These are phyloP conservation scores for Parnassius apollo DNA, from an alignment of 2,888 invertebrate genomes.

Conservation along the genomic window DNA sequence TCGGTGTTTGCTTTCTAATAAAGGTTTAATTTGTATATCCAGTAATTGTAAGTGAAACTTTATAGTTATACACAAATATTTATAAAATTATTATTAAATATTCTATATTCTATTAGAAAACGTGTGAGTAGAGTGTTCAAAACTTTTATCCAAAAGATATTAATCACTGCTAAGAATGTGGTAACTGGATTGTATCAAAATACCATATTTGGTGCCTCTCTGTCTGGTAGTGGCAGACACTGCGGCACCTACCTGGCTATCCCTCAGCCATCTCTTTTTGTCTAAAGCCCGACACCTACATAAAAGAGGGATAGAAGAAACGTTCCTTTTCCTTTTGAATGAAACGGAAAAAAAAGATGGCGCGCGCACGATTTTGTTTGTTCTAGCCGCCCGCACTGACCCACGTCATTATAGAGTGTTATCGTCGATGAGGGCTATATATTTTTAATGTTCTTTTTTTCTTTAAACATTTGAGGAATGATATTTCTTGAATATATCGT, in stretches of 20 bases:
- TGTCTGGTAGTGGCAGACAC: conserved; percentile 72
- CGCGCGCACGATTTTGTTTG: conserved; percentile 67
- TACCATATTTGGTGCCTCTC: conserved; percentile 63
- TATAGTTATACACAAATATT: too few species aligned
- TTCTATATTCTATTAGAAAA: background rate
- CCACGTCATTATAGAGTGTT: conserved; percentile 79
- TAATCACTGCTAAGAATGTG: conserved; percentile 31
- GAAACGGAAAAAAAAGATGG: conserved; percentile 55
- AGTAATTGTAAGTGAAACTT: too few species aligned
- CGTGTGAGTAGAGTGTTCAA: background rate
- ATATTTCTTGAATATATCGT: conserved; percentile 74
- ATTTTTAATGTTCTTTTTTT: conserved; percentile 67
- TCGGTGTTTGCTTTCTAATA: too few species aligned
- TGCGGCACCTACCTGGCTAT: conserved; percentile 73
- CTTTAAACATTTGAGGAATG: conserved; percentile 71
- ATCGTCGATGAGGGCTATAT: conserved; percentile 72
- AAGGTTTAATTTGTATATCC: too few species aligned
- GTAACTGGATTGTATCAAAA: conserved; percentile 37
- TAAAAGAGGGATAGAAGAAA: conserved; percentile 36
- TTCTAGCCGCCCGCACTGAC: conserved; percentile 77
- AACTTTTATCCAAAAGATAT: conserved; percentile 22
- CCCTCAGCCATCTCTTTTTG: conserved; percentile 50
- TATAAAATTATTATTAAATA: too few species aligned
- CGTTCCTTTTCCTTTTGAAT: conserved; percentile 47
- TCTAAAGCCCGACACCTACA: conserved; percentile 26